A percentile compares a stretch with the other conserved stretches of the same genome.
These are phyloP conservation scores for Perccottus glenii DNA, from an alignment of 2,113 vertebrate genomes.

Conservation along the genomic window DNA sequence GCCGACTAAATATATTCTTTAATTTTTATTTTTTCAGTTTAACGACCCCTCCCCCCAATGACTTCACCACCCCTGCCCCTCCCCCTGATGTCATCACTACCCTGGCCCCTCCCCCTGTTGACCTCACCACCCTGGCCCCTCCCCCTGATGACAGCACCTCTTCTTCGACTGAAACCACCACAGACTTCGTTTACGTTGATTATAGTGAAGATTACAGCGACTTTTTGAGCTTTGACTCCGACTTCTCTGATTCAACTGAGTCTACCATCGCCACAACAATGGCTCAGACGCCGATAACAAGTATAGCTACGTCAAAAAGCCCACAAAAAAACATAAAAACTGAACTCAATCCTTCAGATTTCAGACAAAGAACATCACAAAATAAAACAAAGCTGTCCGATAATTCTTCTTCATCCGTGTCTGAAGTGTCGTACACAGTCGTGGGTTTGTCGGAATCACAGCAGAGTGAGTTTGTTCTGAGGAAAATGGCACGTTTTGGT, in stretches of 20 bases:
- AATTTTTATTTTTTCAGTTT: background rate
- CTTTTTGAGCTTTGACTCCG: background rate
- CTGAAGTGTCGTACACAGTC: conserved; percentile 79
- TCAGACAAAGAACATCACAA: conserved; percentile 9
- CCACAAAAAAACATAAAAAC: background rate
- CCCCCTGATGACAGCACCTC: conserved; percentile 15
- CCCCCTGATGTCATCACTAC: conserved; percentile 2
- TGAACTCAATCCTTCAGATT: too few species aligned
- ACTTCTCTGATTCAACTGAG: background rate
- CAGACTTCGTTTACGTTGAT: conserved; percentile 65
- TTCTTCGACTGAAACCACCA: conserved; percentile 19
- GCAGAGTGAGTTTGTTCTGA: conserved; percentile 83
- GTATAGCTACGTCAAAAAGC: background rate
- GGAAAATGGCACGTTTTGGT: conserved; percentile 65
- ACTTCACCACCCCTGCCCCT: conserved; percentile 10
- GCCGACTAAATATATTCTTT: too few species aligned
- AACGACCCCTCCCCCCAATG: conserved; percentile 5
- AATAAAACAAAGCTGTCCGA: background rate
- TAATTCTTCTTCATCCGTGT: background rate
- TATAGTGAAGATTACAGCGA: conserved; percentile 57
- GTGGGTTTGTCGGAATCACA: conserved; percentile 58
- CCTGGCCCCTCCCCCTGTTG: conserved; percentile 1
- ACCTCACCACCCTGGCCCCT: conserved; percentile 20
- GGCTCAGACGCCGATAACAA: background rate
- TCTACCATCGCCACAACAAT: background rate